A percentile compares a stretch with the other conserved stretches of the same genome.
Evolutionary conservation across 2,888 invertebrate species (phyloP).

Genomic region (Drosophila infuscata): DNA sequence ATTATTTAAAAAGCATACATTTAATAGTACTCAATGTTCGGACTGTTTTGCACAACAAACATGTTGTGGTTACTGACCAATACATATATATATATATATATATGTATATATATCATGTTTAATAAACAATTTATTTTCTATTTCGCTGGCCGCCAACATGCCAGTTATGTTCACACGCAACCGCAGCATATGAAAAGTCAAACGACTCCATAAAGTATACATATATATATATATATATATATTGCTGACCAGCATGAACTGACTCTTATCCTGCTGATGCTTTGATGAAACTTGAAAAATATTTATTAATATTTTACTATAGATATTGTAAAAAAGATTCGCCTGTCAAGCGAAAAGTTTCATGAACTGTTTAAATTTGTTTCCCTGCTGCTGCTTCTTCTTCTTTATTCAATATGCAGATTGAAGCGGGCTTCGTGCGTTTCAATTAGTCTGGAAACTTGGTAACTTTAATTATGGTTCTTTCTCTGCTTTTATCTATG

Average conservation of each 20-base stretch:
- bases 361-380: neutral
- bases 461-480: slow-evolving; percentile 41
- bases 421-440: slow-evolving; percentile 6
- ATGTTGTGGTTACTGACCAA: slow-evolving; percentile 43
- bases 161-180: slow-evolving; percentile 2
- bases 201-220: neutral
- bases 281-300: neutral
- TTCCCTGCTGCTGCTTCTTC: neutral
- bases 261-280: neutral
- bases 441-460: slow-evolving; percentile 21
- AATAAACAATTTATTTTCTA: slow-evolving; percentile 29
- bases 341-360: neutral
- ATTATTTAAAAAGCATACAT: neutral
- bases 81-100: neutral
- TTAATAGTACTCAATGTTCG: neutral
- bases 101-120: slow-evolving; percentile 23
- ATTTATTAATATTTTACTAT: neutral
- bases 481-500: neutral
- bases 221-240: neutral
- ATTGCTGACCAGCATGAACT: neutral
- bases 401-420: neutral
- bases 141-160: slow-evolving; percentile 11
- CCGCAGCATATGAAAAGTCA: slow-evolving; percentile 6
- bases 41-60: slow-evolving; percentile 19
- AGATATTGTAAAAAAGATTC: neutral